Evolutionary conservation across 2,888 invertebrate genomes (phyloP), one percentile per base, ranked within the genome.

Genomic region (Apodemia mormo): DNA sequence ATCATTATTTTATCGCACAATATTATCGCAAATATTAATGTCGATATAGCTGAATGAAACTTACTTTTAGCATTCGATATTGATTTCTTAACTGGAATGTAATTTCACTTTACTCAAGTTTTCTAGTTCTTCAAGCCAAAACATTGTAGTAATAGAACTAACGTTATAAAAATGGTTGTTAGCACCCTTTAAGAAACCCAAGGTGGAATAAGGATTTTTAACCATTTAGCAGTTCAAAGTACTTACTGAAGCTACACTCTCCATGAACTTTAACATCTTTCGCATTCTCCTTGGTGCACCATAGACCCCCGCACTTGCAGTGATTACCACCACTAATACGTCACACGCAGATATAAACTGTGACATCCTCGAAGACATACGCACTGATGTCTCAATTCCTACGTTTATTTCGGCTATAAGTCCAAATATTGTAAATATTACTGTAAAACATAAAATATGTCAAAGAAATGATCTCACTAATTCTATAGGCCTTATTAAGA

Each of bases 331-430:
- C 1, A 94, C 94, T 30, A 94, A 76, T 10, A 95, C 92, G 74
- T 95, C 95, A 72, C 94, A 94, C 29, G 94, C 89, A 0, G 94
- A 94, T 65, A 94, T 94, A 43, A 94, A 92, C 70, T 94, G 91
- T 0, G 94, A 92, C 79, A 94, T 94, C 56, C 88, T 87, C 2
- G 94, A 94, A 7, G 94, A 88, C 87, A 95, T 90, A 30, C 95
- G 89, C 30, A 94, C 94, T 2, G 95, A 94, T 71, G 89, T 72
- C 71, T 89, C 87, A 77, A 94, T 88, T 7, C 94, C 95, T 1
- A 93, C 91, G 65, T 87, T 88, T 69, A 95, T 86, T 78, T 95
- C 95, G 0, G 94, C 88, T 67, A 90, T 92, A 1, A 94, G 80
- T 0, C 95, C 95, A 78, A 90, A 92, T 67, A 92, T 81, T 56